Evolutionary conservation across 2,113 vertebrate species (phyloP).

Genomic region (Scolopax mira): DNA sequence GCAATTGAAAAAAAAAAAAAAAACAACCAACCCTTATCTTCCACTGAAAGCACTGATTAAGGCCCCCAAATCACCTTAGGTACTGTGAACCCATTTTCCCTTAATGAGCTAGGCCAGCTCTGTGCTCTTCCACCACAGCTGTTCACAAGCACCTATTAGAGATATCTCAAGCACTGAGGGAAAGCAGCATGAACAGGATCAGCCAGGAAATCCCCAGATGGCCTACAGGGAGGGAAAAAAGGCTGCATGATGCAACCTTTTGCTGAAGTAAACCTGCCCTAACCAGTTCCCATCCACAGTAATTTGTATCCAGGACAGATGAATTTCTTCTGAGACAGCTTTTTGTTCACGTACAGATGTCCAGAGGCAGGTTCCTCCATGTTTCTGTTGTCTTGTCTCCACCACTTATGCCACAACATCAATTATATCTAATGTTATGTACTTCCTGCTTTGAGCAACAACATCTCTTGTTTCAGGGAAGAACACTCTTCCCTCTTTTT

Average conservation of each 20-base stretch:
- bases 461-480: not conserved
- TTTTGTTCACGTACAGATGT: not conserved
- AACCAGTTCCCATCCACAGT: conserved; percentile 22
- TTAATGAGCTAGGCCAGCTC: not conserved
- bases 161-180: not conserved
- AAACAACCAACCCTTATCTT: not conserved
- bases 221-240: conserved; percentile 42
- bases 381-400: not conserved
- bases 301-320: conserved; percentile 27
- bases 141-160: not conserved
- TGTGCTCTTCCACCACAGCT: not conserved
- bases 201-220: conserved; percentile 49
- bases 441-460: not conserved
- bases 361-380: not conserved
- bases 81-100: not conserved
- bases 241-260: conserved; percentile 25
- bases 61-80: not conserved
- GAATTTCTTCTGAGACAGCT: conserved; percentile 12
- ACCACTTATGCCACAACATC: not conserved
- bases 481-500: not conserved
- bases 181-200: conserved; percentile 14
- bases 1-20: not conserved
- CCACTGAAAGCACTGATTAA: not conserved
- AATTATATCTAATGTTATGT: not conserved
- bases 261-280: conserved; percentile 29